A percentile compares a stretch with the other conserved stretches of the same genome.
Evolutionary conservation across 1,140 invertebrate species (phyloP).

Genomic region (Belonocnema kinseyi): DNA sequence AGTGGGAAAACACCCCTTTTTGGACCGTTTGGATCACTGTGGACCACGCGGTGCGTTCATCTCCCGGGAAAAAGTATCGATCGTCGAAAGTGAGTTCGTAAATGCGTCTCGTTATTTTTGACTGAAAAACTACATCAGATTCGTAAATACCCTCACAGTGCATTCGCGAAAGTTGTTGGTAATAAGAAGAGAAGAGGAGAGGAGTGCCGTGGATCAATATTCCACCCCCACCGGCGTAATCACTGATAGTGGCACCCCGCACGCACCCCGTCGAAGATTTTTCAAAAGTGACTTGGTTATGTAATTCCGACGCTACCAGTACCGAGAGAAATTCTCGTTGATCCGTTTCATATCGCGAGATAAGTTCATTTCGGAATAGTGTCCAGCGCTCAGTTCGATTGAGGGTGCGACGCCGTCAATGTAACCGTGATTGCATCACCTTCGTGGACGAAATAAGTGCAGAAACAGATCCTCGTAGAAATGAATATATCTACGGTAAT

Average conservation of each 20-base stretch:
- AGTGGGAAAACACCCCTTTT: constrained; percentile 1
- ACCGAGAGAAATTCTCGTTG: background rate
- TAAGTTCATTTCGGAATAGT: background rate
- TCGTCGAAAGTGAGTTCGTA: background rate
- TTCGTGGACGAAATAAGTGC: constrained; percentile 9
- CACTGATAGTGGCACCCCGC: constrained; percentile 34
- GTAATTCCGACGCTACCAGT: constrained; percentile 1
- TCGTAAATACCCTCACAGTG: background rate
- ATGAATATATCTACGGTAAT: constrained; percentile 31
- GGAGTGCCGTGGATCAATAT: constrained; percentile 58
- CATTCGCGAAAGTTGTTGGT: background rate
- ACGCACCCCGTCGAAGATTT: constrained; percentile 36
- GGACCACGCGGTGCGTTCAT: background rate
- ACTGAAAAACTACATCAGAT: background rate
- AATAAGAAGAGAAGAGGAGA: background rate
- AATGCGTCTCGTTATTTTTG: background rate
- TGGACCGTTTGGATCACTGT: background rate
- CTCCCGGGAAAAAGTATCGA: background rate
- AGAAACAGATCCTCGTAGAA: background rate
- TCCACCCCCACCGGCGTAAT: constrained; percentile 53
- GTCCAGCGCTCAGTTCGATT: background rate
- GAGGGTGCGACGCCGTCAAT: background rate
- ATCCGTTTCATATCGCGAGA: background rate
- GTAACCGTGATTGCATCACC: background rate
- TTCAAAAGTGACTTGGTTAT: constrained; percentile 7